Evolutionary conservation across 2,888 invertebrate species (phyloP).

Genomic region (Venustoraphidia nigricollis): DNA sequence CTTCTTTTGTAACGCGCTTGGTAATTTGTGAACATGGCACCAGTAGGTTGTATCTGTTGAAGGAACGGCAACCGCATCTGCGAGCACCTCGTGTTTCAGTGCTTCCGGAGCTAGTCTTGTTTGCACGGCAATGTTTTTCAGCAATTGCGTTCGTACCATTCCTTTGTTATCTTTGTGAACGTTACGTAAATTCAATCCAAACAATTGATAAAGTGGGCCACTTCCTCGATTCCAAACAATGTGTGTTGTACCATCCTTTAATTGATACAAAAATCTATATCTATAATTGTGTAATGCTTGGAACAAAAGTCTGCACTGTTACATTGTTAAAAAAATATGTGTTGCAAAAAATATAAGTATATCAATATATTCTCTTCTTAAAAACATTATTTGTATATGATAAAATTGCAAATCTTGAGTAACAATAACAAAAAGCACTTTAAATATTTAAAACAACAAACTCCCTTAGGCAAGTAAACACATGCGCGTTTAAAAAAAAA

Average conservation of each 20-base stretch:
- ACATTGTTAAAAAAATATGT: no score
- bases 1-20: constrained; percentile 46
- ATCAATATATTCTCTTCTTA: no score
- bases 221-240: constrained; percentile 69
- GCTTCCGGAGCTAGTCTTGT: constrained; percentile 30
- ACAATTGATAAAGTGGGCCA: constrained; percentile 53
- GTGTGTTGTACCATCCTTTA: constrained; percentile 78
- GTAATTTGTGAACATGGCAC: constrained; percentile 78
- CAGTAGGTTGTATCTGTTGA: constrained; percentile 88
- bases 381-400: no score
- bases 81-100: constrained; percentile 42
- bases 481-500: no score
- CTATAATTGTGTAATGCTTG: no score
- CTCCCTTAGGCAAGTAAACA: no score
- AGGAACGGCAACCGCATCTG: constrained; percentile 59
- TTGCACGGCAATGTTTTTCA: constrained; percentile 30
- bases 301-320: no score
- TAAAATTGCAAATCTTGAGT: no score
- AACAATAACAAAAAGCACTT: no score
- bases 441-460: no score
- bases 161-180: constrained; percentile 43
- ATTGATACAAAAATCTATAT: constrained; percentile 7
- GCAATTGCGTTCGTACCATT: constrained; percentile 62
- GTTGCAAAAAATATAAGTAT: no score
- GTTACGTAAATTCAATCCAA: constrained; percentile 43